Percentiles rank a stretch among this genome's conserved stretches.
Conservation (phyloP, 2,797 vertebrate species). For the Momotus momota region DNA sequence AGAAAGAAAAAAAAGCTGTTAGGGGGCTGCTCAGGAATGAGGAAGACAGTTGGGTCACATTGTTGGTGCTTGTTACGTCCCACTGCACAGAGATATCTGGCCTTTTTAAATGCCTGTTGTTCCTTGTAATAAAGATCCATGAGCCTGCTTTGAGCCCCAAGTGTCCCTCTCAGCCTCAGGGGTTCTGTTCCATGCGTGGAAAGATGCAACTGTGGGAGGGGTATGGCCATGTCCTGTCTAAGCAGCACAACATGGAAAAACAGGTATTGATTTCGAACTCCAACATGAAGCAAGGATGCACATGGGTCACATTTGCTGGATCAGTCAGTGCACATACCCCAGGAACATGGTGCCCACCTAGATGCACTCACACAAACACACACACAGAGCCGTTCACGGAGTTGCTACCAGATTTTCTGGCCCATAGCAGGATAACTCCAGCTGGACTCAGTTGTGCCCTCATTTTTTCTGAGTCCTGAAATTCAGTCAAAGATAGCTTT, state of each 20-base stretch:
- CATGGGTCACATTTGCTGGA: not conserved
- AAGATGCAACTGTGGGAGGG: not conserved
- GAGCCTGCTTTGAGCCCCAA: not conserved
- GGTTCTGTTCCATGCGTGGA: not conserved
- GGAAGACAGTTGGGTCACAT: rapidly evolving
- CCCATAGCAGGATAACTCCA: not conserved
- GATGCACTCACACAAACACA: rapidly evolving
- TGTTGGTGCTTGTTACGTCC: not conserved
- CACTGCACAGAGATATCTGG: not conserved
- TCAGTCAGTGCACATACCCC: not conserved
- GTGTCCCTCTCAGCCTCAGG: not conserved
- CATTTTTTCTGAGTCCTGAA: not conserved
- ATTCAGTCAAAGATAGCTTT: not conserved
- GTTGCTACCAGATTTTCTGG: not conserved
- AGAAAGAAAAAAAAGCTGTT: too few species aligned
- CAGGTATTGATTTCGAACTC: not conserved
- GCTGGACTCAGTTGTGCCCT: not conserved
- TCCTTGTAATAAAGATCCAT: not conserved
- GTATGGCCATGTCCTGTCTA: not conserved
- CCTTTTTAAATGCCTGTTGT: not conserved
- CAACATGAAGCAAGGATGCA: not conserved
- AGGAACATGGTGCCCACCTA: not conserved
- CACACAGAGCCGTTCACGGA: not conserved
- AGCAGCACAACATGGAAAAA: rapidly evolving
- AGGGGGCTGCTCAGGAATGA: not conserved